Base-by-base conservation (phyloP, 2,797 vertebrate species). In the Adelosebastes latens region DNA sequence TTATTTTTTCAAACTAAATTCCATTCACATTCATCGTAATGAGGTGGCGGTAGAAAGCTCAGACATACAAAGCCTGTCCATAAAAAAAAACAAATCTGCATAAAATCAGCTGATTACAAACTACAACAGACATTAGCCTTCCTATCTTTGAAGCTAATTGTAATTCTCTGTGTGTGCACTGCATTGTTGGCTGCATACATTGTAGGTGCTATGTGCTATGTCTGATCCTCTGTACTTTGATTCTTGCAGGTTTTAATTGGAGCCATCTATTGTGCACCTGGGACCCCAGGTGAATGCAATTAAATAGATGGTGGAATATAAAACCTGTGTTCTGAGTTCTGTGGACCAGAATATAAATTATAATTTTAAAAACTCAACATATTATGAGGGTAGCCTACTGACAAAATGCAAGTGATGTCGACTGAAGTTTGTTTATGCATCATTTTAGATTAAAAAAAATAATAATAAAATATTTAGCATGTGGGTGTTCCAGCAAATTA, bases 231-330 rank as follows among this genome's bases (percentile, higher is more conserved):
- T 52, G 7, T 27, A 52, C 14, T 42, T 24, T 59, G 13, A 53
- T 18, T 29, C 22, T 64, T 25, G 32, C 68, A 69, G 36, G 59
- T 69, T 83, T 80, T 81, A 81, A 81, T 72, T 80, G 76, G 79
- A 71, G 68, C 52, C 64, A 14, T 83, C 58, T 72, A 72, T 66
- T 66, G 70, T 81, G 64, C 68, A 68, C 36, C 60, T 56, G 46
- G 56, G 66, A 78, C 64, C 53, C 29, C 55, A 64, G 66, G 31
- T 85, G 68, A 75, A 60, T 32, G 20, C 24, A 73, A 11, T 65
- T 72, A 75, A 70, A 46, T 70, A 64, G 36, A 69, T 69, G 42
- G 2, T 46, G n/a, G 31, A 12, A 58, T 55, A 62, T 58, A 56
- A 76, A 66, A 63, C 7, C 10, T 77, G 29, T 8, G 3, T n/a